phyloP scores from a whole-genome alignment of 2,888 invertebrate genomes.

The Hipparchia sbordonii region DNA sequence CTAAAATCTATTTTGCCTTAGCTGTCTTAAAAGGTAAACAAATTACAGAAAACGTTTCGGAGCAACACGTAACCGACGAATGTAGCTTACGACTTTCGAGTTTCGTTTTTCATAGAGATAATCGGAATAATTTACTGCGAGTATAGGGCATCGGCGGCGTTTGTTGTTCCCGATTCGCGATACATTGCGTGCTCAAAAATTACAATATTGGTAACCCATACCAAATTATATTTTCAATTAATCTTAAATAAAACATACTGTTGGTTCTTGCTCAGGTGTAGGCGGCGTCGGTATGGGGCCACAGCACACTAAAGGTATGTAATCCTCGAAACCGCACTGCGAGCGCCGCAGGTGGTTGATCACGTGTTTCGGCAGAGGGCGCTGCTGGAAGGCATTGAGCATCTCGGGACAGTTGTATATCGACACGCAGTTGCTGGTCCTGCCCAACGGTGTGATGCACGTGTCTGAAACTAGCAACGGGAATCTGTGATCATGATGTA shows the following conservation, averaged over 20 bases:
- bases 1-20: too few species aligned
- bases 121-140: too few species aligned
- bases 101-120: too few species aligned
- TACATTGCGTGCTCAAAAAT: too few species aligned
- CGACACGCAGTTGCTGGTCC: conserved; percentile 70
- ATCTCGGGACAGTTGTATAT: conserved; percentile 74
- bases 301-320: conserved; percentile 80
- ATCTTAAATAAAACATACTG: conserved; percentile 31
- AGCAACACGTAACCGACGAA: too few species aligned
- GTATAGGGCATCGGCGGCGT: too few species aligned
- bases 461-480: conserved; percentile 53
- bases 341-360: conserved; percentile 74
- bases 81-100: too few species aligned
- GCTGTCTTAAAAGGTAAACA: too few species aligned
- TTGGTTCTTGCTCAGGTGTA: conserved; percentile 25
- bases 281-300: conserved; percentile 58
- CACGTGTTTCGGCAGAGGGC: conserved; percentile 60
- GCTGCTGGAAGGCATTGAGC: conserved; percentile 64
- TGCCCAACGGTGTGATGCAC: conserved; percentile 74
- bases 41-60: too few species aligned
- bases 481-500: background rate
- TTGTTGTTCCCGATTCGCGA: too few species aligned
- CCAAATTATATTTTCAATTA: too few species aligned
- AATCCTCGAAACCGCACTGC: conserved; percentile 80
- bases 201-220: too few species aligned